Evolutionary conservation across 2,888 invertebrate species (phyloP).

Genomic region (Melanophora roralis): DNA sequence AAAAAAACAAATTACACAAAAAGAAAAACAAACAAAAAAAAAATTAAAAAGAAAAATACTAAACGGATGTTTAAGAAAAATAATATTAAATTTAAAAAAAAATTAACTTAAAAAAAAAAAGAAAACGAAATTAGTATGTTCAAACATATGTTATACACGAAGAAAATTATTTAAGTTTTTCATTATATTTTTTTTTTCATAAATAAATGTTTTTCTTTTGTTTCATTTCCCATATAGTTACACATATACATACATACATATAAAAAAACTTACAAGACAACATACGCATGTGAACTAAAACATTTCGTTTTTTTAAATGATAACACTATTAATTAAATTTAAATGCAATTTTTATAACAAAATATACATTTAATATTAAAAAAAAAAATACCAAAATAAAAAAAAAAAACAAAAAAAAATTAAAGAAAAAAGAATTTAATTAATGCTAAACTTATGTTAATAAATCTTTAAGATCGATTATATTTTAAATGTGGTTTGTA

Average conservation of each 20-base stretch:
- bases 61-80: not conserved
- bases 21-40: not conserved
- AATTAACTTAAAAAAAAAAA: slow-evolving; percentile 1
- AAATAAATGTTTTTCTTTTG: slow-evolving; percentile 17
- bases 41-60: slow-evolving; percentile 8
- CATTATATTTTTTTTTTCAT: slow-evolving; percentile 13
- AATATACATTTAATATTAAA: slow-evolving; percentile 49
- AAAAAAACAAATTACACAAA: not conserved
- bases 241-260: too few relatives aligned
- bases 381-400: not conserved
- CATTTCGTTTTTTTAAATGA: too few relatives aligned
- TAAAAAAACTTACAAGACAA: too few relatives aligned
- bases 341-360: slow-evolving; percentile 60
- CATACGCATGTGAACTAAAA: too few relatives aligned
- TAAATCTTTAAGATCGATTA: slow-evolving; percentile 50
- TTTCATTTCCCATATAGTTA: too few relatives aligned
- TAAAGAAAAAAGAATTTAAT: not conserved
- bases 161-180: too few relatives aligned
- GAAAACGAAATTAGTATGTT: not conserved
- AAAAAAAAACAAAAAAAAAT: not conserved
- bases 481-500: not conserved
- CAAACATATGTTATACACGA: too few relatives aligned
- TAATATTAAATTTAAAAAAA: not conserved
- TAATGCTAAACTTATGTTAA: slow-evolving; percentile 10
- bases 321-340: too few relatives aligned